Conservation (phyloP, 2,888 invertebrate genomes). For the Crocallis elinguaria region DNA sequence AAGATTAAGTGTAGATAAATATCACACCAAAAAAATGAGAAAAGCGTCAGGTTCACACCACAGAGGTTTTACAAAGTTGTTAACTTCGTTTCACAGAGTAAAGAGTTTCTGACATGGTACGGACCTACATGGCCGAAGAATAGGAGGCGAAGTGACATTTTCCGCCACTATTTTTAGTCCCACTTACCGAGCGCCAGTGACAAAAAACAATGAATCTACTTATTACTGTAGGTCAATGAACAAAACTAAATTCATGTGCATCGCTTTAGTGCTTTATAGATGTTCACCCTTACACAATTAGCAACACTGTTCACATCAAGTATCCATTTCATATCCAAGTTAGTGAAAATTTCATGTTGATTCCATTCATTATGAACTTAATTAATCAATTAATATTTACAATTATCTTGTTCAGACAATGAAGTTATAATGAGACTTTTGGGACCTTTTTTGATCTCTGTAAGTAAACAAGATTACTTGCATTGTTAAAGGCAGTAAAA, state of each 20-base stretch:
- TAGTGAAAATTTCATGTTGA: constrained; percentile 8
- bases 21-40: no score
- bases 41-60: no score
- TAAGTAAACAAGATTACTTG: constrained; percentile 1
- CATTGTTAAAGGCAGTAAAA: constrained; percentile 7
- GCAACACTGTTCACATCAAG: constrained; percentile 4
- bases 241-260: background rate
- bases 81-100: no score
- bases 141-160: no score
- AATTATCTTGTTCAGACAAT: constrained; percentile 19
- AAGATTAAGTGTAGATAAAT: no score
- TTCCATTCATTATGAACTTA: constrained; percentile 26
- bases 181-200: no score
- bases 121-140: no score
- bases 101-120: no score
- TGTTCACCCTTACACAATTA: constrained; percentile 8
- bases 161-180: no score
- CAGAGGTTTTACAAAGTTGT: no score
- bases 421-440: constrained; percentile 27
- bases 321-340: constrained; percentile 5
- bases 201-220: no score
- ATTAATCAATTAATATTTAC: constrained; percentile 36
- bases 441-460: constrained; percentile 15
- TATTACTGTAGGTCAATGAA: no score
- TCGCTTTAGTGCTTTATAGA: background rate